A percentile compares a stretch with the other conserved stretches of the same genome.
Evolutionary conservation across 2,113 vertebrate species (phyloP).

Genomic region (Psilopsiagon aurifrons): DNA sequence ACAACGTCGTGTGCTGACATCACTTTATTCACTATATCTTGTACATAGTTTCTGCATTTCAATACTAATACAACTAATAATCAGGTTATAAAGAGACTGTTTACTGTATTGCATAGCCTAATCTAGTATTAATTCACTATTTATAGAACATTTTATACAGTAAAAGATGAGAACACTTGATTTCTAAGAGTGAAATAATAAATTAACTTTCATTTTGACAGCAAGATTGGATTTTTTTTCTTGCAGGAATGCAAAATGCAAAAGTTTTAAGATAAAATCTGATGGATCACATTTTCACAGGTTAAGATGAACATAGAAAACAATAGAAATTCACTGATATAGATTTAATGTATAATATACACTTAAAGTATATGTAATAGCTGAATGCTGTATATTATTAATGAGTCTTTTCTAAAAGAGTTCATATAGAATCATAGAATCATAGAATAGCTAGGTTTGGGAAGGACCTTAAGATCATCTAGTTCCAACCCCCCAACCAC

Average conservation of each 20-base stretch:
- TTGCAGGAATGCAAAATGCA: neutral
- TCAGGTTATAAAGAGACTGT: neutral
- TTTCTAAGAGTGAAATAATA: neutral
- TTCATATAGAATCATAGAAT: neutral
- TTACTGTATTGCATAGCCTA: neutral
- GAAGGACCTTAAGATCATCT: too few species aligned
- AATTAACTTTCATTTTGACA: constrained; percentile 12
- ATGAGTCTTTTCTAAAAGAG: neutral
- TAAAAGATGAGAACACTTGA: neutral
- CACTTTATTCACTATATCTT: neutral
- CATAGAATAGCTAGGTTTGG: too few species aligned
- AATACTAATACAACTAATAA: neutral
- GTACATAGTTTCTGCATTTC: neutral
- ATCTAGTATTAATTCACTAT: neutral
- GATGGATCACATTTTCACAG: neutral
- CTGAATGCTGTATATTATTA: neutral
- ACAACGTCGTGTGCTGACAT: neutral
- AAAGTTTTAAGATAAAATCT: neutral
- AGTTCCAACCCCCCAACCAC: too few species aligned
- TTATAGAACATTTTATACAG: neutral
- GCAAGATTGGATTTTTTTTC: constrained; percentile 6
- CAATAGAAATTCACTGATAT: neutral
- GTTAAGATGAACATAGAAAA: neutral
- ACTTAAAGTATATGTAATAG: neutral
- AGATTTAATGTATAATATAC: neutral